Evolutionary conservation across 1,140 invertebrate genomes (phyloP).

Genomic region (Drosophila pectinifera): DNA sequence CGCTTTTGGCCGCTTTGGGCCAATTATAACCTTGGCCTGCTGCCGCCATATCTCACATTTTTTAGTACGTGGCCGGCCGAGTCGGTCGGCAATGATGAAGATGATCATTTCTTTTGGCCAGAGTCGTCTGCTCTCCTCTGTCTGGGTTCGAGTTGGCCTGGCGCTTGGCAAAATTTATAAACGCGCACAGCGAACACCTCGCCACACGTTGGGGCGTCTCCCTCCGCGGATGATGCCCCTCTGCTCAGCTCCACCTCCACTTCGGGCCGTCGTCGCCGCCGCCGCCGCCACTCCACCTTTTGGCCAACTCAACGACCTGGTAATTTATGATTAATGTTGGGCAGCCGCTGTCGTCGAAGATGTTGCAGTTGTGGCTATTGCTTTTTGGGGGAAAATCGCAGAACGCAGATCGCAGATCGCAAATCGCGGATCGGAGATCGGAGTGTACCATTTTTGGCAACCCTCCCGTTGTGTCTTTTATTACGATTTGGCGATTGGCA

Average conservation of each 20-base stretch:
- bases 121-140: not conserved
- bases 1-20: constrained; percentile 72
- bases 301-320: constrained; percentile 76
- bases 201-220: constrained; percentile 79
- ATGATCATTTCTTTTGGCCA: constrained; percentile 71
- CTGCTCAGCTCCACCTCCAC: constrained; percentile 2
- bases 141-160: constrained; percentile 44
- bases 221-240: not conserved
- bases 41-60: constrained; percentile 82
- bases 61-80: constrained; percentile 69
- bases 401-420: no score
- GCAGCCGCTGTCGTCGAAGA: constrained; percentile 59
- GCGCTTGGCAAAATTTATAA: constrained; percentile 82
- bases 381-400: constrained; percentile 33
- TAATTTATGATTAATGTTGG: constrained; percentile 83
- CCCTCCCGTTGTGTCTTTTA: constrained; percentile 78
- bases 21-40: constrained; percentile 84
- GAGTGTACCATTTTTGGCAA: constrained; percentile 78
- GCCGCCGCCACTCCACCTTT: constrained; percentile 15
- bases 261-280: not conserved
- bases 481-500: constrained; percentile 53
- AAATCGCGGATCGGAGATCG: constrained; percentile 45
- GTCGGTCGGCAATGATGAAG: constrained; percentile 69
- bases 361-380: constrained; percentile 34
- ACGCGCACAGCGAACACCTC: constrained; percentile 78